Base-by-base conservation (phyloP, 2,797 vertebrate genomes). In the Ceryle rudis region DNA sequence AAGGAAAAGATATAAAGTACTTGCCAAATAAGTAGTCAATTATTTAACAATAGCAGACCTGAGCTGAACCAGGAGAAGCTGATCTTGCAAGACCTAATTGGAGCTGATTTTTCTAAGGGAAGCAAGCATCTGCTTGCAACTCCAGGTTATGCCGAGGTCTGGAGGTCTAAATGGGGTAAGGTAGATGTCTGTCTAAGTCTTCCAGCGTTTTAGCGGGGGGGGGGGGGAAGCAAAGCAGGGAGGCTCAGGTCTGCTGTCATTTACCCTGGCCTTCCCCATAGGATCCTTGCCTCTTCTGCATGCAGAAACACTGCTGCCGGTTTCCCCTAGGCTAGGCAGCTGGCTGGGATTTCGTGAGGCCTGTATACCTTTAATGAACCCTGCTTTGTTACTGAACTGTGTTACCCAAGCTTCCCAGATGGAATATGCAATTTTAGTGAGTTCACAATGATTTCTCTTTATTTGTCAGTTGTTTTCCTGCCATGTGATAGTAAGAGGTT, bases 401-500 rank as follows among this genome's bases (percentile, higher is more conserved):
- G 93, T 96, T 96, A 96, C 79, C 46, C 93, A 94, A 86, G 49
- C n/a, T 93, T 96, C 49, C 62, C 73, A 91, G 61, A n/a, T 75
- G 80, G 78, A 92, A 95, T 96, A 94, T 81, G 49, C 23, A 65
- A 86, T 95, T 93, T 86, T 57, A 91, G 52, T 84, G 73, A 25
- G 35, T 82, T 87, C 72, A 88, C 62, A 81, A n/a, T 57, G 54
- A 85, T 86, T 95, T 88, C 79, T 89, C 52, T 78, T 86, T 73
- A 75, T 93, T 94, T 93, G 67, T 84, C 91, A 75, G 42, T 67
- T 88, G 60, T 87, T 94, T 93, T 95, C 71, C 58, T 73, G 73
- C 42, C 71, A 21, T 31, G 37, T 61, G 67, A 54, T 67, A 55
- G 51, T 57, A 65, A 93, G 73, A 91, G 82, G 73, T 52, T 78